Conservation (phyloP, 2,888 invertebrate genomes). For the Sinopyrophorus schimmeli region DNA sequence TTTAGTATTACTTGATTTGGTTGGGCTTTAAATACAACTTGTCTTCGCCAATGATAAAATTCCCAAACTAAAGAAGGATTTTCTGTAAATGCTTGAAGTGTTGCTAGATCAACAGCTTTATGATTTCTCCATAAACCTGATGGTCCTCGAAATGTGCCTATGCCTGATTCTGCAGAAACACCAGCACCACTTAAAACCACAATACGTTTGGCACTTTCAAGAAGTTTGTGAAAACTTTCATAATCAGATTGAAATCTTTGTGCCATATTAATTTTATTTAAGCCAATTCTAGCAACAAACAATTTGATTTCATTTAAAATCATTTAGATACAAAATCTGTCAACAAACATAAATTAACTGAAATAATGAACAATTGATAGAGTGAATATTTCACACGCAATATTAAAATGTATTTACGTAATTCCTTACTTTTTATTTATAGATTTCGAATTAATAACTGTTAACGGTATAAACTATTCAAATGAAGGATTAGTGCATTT, state of each 20-base stretch:
- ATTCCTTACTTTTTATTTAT: too few species aligned
- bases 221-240: conserved; percentile 60
- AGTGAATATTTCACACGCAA: too few species aligned
- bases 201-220: conserved; percentile 61
- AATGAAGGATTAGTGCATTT: too few species aligned
- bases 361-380: too few species aligned
- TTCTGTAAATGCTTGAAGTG: conserved; percentile 69
- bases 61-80: conserved; percentile 86
- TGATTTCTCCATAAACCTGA: conserved; percentile 83
- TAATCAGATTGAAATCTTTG: conserved; percentile 43
- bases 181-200: conserved; percentile 92
- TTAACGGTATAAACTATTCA: too few species aligned
- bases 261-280: conserved; percentile 8
- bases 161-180: conserved; percentile 92
- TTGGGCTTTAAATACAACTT: conserved; percentile 70
- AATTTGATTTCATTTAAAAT: too few species aligned
- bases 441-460: too few species aligned
- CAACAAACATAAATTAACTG: too few species aligned
- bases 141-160: conserved; percentile 83
- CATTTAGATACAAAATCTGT: too few species aligned
- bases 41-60: conserved; percentile 84
- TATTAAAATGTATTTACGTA: too few species aligned
- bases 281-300: too few species aligned
- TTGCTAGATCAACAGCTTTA: conserved; percentile 67
- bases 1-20: conserved; percentile 74